phyloP scores from a whole-genome alignment of 2,888 invertebrate genomes.

The Pogonocherus hispidulus region DNA sequence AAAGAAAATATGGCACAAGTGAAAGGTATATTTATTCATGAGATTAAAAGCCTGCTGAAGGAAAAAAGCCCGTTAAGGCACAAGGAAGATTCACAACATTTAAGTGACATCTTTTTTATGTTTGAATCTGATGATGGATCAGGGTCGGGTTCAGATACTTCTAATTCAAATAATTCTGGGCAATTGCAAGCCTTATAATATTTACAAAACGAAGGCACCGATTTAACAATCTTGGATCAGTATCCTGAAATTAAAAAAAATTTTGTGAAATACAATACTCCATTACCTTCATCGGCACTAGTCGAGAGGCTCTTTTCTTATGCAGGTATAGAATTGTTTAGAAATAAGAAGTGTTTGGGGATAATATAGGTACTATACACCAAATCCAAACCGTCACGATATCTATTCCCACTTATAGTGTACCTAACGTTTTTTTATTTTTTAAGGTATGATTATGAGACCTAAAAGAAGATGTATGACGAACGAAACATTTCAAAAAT shows the following conservation, averaged over 20 bases:
- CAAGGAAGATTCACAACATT: background rate
- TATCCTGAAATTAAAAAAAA: constrained; percentile 39
- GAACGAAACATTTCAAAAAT: background rate
- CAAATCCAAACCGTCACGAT: background rate
- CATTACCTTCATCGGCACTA: constrained; percentile 44
- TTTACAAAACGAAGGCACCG: constrained; percentile 2
- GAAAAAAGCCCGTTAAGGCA: background rate
- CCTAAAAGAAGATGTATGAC: background rate
- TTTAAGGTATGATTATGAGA: background rate
- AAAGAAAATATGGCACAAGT: constrained; percentile 1
- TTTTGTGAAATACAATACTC: constrained; percentile 44
- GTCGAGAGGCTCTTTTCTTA: background rate
- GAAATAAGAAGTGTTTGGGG: no score
- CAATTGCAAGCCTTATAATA: background rate
- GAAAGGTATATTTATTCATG: background rate
- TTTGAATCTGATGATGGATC: constrained; percentile 5
- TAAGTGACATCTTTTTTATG: constrained; percentile 1
- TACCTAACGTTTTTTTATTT: background rate
- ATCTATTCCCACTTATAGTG: background rate
- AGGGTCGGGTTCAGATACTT: background rate
- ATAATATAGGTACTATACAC: background rate
- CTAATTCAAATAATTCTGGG: constrained; percentile 2
- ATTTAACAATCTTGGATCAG: constrained; percentile 29
- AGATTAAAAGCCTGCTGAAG: background rate
- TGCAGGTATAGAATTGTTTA: background rate